Conservation (phyloP, 2,113 vertebrate genomes). For the Echinops telfairi region DNA sequence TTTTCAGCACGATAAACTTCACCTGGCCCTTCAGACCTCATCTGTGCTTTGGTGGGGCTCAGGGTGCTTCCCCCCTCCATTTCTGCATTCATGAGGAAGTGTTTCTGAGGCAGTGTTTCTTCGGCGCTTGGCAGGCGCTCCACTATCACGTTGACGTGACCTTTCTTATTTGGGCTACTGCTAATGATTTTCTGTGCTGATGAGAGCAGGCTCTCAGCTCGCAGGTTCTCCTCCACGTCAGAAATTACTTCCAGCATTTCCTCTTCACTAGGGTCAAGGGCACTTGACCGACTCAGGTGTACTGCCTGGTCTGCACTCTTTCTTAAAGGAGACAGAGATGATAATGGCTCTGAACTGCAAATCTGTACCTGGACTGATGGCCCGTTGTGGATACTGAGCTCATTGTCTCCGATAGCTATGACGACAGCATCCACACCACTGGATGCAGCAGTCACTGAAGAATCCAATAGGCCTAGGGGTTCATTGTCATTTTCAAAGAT, state of each 20-base stretch:
- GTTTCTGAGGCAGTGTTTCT: slow-evolving; percentile 89
- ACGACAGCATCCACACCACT: slow-evolving; percentile 89
- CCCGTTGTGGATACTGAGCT: slow-evolving; percentile 86
- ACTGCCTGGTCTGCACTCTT: slow-evolving; percentile 74
- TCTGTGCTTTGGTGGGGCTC: slow-evolving; percentile 73
- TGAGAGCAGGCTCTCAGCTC: slow-evolving; percentile 93
- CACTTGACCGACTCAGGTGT: slow-evolving; percentile 70
- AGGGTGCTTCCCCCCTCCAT: slow-evolving; percentile 87
- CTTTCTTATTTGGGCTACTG: slow-evolving; percentile 93
- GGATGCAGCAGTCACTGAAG: slow-evolving; percentile 73
- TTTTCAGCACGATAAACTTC: slow-evolving; percentile 81
- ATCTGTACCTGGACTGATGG: slow-evolving; percentile 90
- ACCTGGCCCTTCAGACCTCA: slow-evolving; percentile 75
- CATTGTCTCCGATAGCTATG: slow-evolving; percentile 89
- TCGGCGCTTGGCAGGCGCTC: slow-evolving; percentile 95
- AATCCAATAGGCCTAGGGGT: slow-evolving; percentile 80
- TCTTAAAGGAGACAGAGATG: slow-evolving; percentile 67
- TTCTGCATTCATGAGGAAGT: slow-evolving; percentile 90
- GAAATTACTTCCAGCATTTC: slow-evolving; percentile 90
- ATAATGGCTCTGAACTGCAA: slow-evolving; percentile 85
- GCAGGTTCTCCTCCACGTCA: slow-evolving; percentile 87
- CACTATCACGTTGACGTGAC: slow-evolving; percentile 98
- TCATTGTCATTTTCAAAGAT: slow-evolving; percentile 95
- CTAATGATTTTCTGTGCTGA: slow-evolving; percentile 98
- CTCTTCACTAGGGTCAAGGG: slow-evolving; percentile 85